Percentiles rank a stretch among this genome's conserved stretches.
Conservation (phyloP, 2,113 vertebrate species). For the Malurus elegans region DNA sequence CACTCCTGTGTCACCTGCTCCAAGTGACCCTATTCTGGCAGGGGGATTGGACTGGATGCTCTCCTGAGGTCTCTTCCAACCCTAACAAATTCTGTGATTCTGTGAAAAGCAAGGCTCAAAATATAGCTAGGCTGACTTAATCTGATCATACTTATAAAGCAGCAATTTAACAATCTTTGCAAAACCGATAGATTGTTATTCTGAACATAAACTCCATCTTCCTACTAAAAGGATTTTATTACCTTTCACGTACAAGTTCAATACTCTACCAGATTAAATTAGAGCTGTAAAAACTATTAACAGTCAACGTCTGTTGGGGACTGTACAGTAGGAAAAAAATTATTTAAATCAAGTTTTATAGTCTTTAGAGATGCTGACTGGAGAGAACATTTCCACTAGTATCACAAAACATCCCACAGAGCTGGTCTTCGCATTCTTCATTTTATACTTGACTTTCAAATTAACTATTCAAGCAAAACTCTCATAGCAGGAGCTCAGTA, state of each 20-base stretch:
- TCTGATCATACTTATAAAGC: background rate
- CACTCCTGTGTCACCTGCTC: accelerated
- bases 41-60: background rate
- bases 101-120: background rate
- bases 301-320: background rate
- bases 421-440: background rate
- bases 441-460: conserved; percentile 19
- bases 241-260: conserved; percentile 48
- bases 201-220: conserved; percentile 67
- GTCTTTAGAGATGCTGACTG: conserved; percentile 30
- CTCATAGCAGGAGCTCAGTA: background rate
- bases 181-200: conserved; percentile 65
- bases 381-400: conserved; percentile 13
- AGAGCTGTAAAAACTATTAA: conserved; percentile 53
- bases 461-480: conserved; percentile 6
- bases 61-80: background rate
- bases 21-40: background rate
- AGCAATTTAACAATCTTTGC: conserved; percentile 43
- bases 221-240: conserved; percentile 66
- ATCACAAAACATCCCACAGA: conserved; percentile 29
- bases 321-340: conserved; percentile 34
- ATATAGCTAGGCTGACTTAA: background rate
- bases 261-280: conserved; percentile 63
- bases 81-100: background rate
- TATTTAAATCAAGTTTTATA: conserved; percentile 21